Conservation (phyloP, 1,140 invertebrate genomes). For the Platorchestia sp. region DNA sequence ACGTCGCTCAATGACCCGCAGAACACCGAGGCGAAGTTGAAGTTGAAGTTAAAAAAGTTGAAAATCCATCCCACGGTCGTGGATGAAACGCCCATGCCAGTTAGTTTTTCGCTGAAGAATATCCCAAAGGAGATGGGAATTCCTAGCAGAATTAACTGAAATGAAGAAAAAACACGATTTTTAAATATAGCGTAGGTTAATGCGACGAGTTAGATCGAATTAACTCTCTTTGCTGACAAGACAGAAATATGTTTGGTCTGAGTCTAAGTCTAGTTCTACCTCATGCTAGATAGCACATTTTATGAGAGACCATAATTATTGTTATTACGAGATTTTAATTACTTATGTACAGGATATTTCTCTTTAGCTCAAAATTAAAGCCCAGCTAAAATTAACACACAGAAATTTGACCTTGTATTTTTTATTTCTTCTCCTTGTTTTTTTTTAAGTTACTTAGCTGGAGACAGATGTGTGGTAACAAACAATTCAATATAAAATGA, state of each 20-base stretch:
- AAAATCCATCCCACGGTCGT: slow-evolving; percentile 21
- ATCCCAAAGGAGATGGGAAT: slow-evolving; percentile 20
- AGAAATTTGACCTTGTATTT: too few relatives aligned
- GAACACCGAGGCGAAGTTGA: background rate
- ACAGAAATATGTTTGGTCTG: background rate
- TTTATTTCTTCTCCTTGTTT: too few relatives aligned
- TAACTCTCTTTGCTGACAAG: background rate
- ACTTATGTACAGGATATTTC: background rate
- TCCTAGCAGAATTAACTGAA: slow-evolving; percentile 38
- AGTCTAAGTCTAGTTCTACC: background rate
- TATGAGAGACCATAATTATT: background rate
- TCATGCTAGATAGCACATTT: background rate
- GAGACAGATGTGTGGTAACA: too few relatives aligned
- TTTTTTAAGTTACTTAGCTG: too few relatives aligned
- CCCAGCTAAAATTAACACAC: too few relatives aligned
- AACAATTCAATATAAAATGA: too few relatives aligned
- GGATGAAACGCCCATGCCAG: background rate
- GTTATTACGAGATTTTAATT: background rate
- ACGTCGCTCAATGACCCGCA: background rate
- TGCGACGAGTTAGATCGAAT: background rate
- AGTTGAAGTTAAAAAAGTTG: slow-evolving; percentile 28
- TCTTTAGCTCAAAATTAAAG: background rate
- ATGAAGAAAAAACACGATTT: background rate
- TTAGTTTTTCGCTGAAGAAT: slow-evolving; percentile 32
- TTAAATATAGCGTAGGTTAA: background rate